phyloP scores from a whole-genome alignment of 2,888 invertebrate genomes.

The Sminthurides aquaticus region DNA sequence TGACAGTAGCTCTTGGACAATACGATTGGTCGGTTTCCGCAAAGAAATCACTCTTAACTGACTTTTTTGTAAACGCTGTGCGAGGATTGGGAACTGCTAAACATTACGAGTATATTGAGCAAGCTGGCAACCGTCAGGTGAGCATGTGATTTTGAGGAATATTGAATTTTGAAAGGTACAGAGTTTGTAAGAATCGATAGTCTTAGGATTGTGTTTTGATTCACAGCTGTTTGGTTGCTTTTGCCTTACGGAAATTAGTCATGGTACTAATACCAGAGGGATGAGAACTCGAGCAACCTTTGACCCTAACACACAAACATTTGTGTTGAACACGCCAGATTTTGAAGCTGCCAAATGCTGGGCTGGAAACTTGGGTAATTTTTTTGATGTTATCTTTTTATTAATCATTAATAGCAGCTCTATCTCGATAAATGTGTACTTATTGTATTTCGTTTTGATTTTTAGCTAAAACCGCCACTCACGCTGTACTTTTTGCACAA shows the following conservation, averaged over 20 bases:
- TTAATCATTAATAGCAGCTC: no score
- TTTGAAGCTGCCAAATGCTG: slow-evolving; percentile 77
- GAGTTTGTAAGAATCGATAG: no score
- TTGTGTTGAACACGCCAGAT: slow-evolving; percentile 66
- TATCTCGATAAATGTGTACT: neutral
- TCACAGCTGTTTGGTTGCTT: slow-evolving; percentile 36
- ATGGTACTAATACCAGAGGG: slow-evolving; percentile 81
- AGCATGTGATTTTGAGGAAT: neutral
- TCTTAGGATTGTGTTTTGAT: neutral
- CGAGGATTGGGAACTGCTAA: slow-evolving; percentile 46
- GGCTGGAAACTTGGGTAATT: slow-evolving; percentile 76
- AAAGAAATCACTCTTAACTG: slow-evolving; percentile 37
- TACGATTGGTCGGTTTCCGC: slow-evolving; percentile 41
- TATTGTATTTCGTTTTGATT: no score
- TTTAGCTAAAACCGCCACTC: slow-evolving; percentile 63
- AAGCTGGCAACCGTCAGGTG: slow-evolving; percentile 46
- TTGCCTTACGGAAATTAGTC: slow-evolving; percentile 72
- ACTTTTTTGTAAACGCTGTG: slow-evolving; percentile 47
- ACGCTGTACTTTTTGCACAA: slow-evolving; percentile 82
- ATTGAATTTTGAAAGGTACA: no score
- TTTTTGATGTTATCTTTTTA: no score
- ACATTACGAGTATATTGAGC: slow-evolving; percentile 46
- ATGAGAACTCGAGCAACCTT: slow-evolving; percentile 81
- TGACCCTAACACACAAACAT: slow-evolving; percentile 60
- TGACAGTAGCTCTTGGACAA: slow-evolving; percentile 35